Evolutionary conservation across 2,888 invertebrate species (phyloP).

Genomic region (Caenorhabditis angaria): DNA sequence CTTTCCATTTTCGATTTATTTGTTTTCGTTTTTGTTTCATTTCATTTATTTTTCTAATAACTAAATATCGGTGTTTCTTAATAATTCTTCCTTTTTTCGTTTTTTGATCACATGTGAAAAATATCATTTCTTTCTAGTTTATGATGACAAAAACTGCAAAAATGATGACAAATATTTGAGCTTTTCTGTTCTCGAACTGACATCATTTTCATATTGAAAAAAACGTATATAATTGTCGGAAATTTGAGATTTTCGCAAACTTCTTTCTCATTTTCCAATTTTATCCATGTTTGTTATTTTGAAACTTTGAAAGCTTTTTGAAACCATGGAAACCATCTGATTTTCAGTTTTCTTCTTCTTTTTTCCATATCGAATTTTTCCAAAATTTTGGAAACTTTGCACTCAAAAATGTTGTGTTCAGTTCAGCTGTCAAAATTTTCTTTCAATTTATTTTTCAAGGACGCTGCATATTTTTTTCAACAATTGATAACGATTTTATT

Average conservation of each 20-base stretch:
- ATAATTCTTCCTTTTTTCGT: slow-evolving; percentile 14
- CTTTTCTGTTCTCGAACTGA: background rate
- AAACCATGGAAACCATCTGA: too few species aligned
- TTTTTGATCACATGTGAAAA: background rate
- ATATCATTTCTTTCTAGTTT: background rate
- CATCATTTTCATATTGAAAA: background rate
- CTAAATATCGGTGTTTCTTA: too few species aligned
- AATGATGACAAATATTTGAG: slow-evolving; percentile 38
- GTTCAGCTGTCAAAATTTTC: too few species aligned
- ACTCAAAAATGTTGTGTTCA: background rate
- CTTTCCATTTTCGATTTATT: slow-evolving; percentile 6
- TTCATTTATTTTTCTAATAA: too few species aligned
- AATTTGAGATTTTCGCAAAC: background rate
- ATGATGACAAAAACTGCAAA: slow-evolving; percentile 34
- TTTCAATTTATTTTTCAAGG: background rate
- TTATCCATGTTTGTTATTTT: background rate
- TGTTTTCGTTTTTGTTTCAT: slow-evolving; percentile 8
- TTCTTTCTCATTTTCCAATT: background rate
- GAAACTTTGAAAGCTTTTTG: too few species aligned
- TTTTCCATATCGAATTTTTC: too few species aligned
- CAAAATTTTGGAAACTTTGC: too few species aligned
- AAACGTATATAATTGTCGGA: background rate
- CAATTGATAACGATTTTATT: too few species aligned
- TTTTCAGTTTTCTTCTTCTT: too few species aligned
- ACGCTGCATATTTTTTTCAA: too few species aligned